These are phyloP conservation scores for Acrocephalus arundinaceus DNA, from an alignment of 2,113 vertebrate genomes.

Conservation along the genomic window DNA sequence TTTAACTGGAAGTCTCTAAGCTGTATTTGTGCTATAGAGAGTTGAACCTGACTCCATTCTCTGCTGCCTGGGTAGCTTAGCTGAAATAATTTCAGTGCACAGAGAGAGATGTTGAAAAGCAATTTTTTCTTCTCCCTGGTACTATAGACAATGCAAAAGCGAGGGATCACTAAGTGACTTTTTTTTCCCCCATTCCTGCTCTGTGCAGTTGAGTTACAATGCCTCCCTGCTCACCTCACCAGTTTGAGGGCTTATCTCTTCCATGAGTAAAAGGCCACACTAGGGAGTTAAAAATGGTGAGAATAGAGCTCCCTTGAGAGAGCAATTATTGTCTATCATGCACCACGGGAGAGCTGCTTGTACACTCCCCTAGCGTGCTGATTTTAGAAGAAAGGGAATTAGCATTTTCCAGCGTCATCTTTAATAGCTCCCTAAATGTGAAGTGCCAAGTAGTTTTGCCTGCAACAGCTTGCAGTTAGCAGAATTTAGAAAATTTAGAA, in stretches of 20 bases:
- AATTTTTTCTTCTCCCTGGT: not conserved
- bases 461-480: not conserved
- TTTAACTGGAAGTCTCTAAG: not conserved
- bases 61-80: not conserved
- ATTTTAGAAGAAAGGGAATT: not conserved
- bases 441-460: not conserved
- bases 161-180: not conserved
- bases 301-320: not conserved
- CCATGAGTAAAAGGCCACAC: not conserved
- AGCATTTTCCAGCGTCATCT: not conserved
- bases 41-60: not conserved
- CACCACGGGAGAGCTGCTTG: not conserved
- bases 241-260: not conserved
- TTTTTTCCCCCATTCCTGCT: not conserved
- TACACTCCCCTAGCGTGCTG: not conserved
- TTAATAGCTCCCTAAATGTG: not conserved
- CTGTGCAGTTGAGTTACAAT: not conserved
- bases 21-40: fast-evolving
- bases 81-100: not conserved
- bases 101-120: not conserved
- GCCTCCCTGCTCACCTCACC: not conserved
- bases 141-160: not conserved
- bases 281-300: not conserved
- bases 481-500: not conserved
- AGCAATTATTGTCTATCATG: not conserved